Percentiles rank a stretch among this genome's conserved stretches.
phyloP scores from a whole-genome alignment of 2,888 invertebrate species.

The Ichneumon xanthorius region DNA sequence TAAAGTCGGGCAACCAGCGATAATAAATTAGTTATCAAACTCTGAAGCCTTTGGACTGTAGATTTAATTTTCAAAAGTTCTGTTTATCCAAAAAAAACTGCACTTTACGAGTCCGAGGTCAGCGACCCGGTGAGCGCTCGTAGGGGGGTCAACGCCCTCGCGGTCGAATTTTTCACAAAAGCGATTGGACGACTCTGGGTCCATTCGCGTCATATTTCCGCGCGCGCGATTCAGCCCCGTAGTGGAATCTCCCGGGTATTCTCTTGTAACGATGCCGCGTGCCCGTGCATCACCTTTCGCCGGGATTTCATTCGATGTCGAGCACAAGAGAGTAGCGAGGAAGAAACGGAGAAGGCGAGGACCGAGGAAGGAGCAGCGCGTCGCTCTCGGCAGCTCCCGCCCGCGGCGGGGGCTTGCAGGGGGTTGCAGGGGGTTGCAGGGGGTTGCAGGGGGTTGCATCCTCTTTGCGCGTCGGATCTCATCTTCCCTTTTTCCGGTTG shows the following conservation, averaged over 20 bases:
- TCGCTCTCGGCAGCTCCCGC: not conserved
- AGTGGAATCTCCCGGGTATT: not conserved
- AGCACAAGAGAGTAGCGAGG: constrained; percentile 42
- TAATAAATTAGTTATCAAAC: no score
- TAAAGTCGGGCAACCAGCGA: no score
- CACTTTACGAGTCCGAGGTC: no score
- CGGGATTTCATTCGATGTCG: constrained; percentile 68
- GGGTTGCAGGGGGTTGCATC: not conserved
- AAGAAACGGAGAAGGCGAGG: constrained; percentile 46
- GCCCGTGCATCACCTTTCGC: constrained; percentile 56
- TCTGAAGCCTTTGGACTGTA: no score
- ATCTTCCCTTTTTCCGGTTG: constrained; percentile 31
- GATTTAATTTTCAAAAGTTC: no score
- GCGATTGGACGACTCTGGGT: no score
- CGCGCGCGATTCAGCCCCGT: not conserved
- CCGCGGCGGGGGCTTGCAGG: constrained; percentile 3
- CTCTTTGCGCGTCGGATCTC: constrained; percentile 40
- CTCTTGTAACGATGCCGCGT: constrained; percentile 3
- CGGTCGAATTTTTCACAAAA: no score
- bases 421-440: not conserved
- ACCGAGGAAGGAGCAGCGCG: constrained; percentile 10
- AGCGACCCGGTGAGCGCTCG: no score
- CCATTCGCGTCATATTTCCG: not conserved
- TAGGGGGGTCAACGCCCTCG: no score
- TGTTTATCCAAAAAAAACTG: no score